Conservation (phyloP, 2,797 vertebrate genomes). For the Taenioides sp. region DNA sequence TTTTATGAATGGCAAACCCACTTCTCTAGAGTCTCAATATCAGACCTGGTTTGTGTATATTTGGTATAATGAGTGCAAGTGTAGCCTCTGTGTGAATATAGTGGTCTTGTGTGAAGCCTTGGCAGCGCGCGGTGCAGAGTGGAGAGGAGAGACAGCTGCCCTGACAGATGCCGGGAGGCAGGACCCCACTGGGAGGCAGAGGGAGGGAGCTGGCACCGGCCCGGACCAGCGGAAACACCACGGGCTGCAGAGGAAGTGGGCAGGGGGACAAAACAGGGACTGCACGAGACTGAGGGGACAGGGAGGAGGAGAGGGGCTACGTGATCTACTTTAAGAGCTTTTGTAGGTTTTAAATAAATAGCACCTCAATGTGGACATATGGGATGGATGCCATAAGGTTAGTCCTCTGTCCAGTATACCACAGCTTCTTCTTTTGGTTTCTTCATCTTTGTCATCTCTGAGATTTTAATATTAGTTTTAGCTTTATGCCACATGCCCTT, state of each 20-base stretch:
- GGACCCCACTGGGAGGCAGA: slow-evolving; percentile 84
- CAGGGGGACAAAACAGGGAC: slow-evolving; percentile 81
- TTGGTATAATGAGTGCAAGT: slow-evolving; percentile 37
- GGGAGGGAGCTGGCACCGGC: slow-evolving; percentile 81
- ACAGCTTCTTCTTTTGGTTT: not conserved
- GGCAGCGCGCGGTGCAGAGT: slow-evolving; percentile 76
- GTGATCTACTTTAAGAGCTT: slow-evolving; percentile 17
- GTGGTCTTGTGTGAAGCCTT: slow-evolving; percentile 74
- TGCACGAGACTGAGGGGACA: slow-evolving; percentile 58
- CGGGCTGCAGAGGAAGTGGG: slow-evolving; percentile 85
- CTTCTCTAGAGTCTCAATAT: not conserved
- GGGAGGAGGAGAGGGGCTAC: slow-evolving; percentile 35
- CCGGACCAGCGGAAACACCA: slow-evolving; percentile 86
- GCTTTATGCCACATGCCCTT: not conserved
- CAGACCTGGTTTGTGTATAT: slow-evolving; percentile 7
- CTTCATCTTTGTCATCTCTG: no score
- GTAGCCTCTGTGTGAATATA: slow-evolving; percentile 22
- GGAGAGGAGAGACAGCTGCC: slow-evolving; percentile 82
- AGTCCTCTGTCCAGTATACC: not conserved
- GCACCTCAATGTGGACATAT: not conserved
- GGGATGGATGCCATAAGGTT: no score
- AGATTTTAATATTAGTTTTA: not conserved
- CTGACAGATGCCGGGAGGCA: slow-evolving; percentile 86
- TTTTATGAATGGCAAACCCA: slow-evolving; percentile 6
- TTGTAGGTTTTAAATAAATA: slow-evolving; percentile 11